A percentile compares a stretch with the other conserved stretches of the same genome.
Conservation (phyloP, 2,113 vertebrate genomes). For the Carassius gibelio region DNA sequence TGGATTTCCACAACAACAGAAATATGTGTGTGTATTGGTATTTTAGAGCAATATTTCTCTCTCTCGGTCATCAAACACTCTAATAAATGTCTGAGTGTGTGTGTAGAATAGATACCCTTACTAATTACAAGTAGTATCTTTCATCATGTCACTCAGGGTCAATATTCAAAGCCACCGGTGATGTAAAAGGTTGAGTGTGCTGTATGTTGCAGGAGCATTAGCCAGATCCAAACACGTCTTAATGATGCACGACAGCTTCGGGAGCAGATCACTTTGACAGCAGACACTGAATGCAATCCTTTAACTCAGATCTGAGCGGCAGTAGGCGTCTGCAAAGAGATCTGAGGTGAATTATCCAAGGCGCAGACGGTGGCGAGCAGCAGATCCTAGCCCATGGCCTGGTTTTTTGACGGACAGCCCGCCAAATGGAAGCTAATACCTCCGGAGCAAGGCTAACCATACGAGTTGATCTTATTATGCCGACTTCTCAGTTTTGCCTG, state of each 20-base stretch:
- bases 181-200: slow-evolving; percentile 8
- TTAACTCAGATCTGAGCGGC: slow-evolving; percentile 18
- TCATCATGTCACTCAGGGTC: slow-evolving; percentile 3
- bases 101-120: not conserved
- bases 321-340: slow-evolving; percentile 6
- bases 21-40: not conserved
- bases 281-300: slow-evolving; percentile 7
- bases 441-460: slow-evolving; percentile 9
- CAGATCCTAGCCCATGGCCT: slow-evolving; percentile 3
- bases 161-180: slow-evolving; percentile 9
- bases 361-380: not conserved
- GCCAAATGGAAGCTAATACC: slow-evolving; percentile 33
- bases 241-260: slow-evolving; percentile 36
- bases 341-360: not conserved
- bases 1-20: slow-evolving; percentile 16
- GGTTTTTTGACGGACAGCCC: slow-evolving; percentile 20
- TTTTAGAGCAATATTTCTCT: not conserved
- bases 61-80: no score
- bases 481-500: slow-evolving; percentile 5
- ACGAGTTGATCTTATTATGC: slow-evolving; percentile 14
- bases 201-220: not conserved
- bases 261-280: slow-evolving; percentile 17
- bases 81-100: not conserved
- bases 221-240: slow-evolving; percentile 19
- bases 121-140: not conserved